Conservation (phyloP, 2,113 vertebrate genomes). For the Pteronura brasiliensis region DNA sequence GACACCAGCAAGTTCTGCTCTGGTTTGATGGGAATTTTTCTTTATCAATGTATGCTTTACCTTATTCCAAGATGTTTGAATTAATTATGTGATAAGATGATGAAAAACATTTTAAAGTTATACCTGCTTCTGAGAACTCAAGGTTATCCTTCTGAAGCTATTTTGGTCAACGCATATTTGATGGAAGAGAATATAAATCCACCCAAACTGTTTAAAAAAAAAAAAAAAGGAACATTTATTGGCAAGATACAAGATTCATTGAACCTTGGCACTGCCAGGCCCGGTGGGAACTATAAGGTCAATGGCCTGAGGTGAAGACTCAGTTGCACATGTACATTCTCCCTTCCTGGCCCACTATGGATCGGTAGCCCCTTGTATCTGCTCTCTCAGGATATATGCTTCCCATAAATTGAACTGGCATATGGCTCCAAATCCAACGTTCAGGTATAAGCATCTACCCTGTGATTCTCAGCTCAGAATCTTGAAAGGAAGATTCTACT, state of each 20-base stretch:
- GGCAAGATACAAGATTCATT: background rate
- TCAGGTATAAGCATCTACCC: background rate
- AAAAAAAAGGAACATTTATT: background rate
- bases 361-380: background rate
- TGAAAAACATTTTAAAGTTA: background rate
- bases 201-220: background rate
- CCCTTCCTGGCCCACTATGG: accelerated
- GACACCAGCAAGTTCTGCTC: background rate
- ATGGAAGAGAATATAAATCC: background rate
- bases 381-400: background rate
- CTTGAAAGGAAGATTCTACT: background rate
- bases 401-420: background rate
- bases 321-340: background rate
- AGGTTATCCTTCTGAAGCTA: background rate
- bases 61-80: background rate
- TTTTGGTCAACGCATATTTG: background rate
- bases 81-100: background rate
- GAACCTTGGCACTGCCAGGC: background rate
- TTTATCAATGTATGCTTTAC: background rate
- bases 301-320: background rate
- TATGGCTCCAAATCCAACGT: background rate
- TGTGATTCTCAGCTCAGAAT: background rate
- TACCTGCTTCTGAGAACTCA: background rate
- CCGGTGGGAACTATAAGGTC: background rate
- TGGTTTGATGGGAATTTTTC: background rate